Base-by-base conservation (phyloP, 1,140 invertebrate genomes). In the Vanessa atalanta region DNA sequence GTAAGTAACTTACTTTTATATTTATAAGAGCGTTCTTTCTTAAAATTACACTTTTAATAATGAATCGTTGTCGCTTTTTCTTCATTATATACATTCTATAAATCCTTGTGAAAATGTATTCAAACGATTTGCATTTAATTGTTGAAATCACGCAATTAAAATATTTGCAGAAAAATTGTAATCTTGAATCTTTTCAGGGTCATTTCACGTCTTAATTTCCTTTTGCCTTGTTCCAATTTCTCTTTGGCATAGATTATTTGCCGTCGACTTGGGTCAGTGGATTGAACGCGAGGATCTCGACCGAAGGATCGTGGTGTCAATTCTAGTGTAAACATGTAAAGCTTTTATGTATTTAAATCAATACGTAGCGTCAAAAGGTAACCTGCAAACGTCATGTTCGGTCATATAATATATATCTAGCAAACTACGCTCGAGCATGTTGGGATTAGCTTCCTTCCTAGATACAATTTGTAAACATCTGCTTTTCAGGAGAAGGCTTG, bases 101-200 rank as follows among this genome's bases (percentile, higher is more conserved):
- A 47, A 69, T 69, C 67, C 67, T 66, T 72, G 71, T 72, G 8
- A 20, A 53, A 63, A 72, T 47, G 57, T 47, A 53, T 65, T 66
- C 14, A 1, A 66, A n/a, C 12, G 14, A 72, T 72, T 72, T 61
- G 47, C 71, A 72, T 66, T 67, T 72, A 67, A 64, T 57, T 61
- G 11, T 57, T 47, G 15, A 47, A 65, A 65, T n/a, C 71, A 72
- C 71, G 71, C 71, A 43, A 72, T 14, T n/a, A 48, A 47, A 47
- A 47, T 47, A 23, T 37, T 65, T 16, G 51, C 50, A 16, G 53
- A 57, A 57, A 55, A 26, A 57, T 13, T 57, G 53, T 57, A 20
- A 23, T 57, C 55, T 68, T 37, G 31, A 57, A 47, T 68, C 47
- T 68, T 12, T 12, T 11, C 37, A 43, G 9, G 20, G 12, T n/a